These are phyloP conservation scores for Betta splendens DNA, from an alignment of 2,797 vertebrate species.

Conservation along the genomic window DNA sequence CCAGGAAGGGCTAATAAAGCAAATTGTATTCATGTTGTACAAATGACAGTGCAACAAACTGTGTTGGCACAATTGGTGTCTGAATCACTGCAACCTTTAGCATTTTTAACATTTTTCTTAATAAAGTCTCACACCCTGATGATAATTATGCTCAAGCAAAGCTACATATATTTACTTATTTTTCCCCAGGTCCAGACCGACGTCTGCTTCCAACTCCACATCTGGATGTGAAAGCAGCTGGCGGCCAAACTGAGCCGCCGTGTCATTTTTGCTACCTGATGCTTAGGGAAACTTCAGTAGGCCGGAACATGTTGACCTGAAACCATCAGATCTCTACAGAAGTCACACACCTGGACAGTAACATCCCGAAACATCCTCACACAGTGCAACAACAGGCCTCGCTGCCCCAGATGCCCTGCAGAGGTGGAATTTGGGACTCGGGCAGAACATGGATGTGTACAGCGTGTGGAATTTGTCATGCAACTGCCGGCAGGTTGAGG, in stretches of 20 bases:
- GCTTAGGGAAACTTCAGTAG: conserved; percentile 35
- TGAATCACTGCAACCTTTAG: no score
- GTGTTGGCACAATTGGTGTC: no score
- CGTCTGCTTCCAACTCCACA: background rate
- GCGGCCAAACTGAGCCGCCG: background rate
- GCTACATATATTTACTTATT: no score
- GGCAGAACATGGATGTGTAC: conserved; percentile 11
- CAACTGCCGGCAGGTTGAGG: conserved; percentile 32
- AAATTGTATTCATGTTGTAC: no score
- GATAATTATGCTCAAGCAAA: no score
- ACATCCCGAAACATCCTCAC: no score
- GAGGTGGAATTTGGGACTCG: conserved; percentile 28
- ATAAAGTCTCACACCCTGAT: no score
- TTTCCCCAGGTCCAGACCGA: no score
- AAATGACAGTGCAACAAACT: no score
- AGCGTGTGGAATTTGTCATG: conserved; percentile 56
- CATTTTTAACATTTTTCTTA: no score
- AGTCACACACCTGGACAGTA: background rate
- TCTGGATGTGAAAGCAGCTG: conserved; percentile 6
- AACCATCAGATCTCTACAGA: conserved; percentile 1
- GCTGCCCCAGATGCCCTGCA: background rate
- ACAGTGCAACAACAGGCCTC: no score
- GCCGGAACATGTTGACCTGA: conserved; percentile 41
- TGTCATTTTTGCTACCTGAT: conserved; percentile 11
- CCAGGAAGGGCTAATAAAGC: no score